Percentiles rank a stretch among this genome's conserved stretches.
Conservation (phyloP, 2,888 invertebrate species). For the Magallana nippona region DNA sequence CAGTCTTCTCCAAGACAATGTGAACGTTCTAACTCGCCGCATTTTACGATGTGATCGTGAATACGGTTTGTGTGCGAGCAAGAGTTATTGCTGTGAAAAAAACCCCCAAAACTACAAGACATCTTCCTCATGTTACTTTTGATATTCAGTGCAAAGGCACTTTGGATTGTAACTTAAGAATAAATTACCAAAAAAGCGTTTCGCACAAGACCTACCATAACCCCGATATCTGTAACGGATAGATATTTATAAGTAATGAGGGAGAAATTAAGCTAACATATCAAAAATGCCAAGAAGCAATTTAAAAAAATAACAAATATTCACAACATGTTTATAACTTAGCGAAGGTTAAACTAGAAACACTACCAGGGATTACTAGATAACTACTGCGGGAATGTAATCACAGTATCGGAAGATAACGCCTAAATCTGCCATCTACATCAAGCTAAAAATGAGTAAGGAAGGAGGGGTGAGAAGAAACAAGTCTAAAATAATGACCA, state of each 20-base stretch:
- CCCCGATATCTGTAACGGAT: background rate
- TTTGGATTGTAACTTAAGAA: background rate
- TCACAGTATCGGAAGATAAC: background rate
- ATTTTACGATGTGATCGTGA: too few species aligned
- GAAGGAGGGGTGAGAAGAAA: background rate
- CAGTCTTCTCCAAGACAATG: too few species aligned
- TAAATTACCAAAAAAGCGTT: background rate
- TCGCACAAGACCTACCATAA: background rate
- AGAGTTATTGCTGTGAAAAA: background rate
- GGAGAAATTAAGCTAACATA: background rate
- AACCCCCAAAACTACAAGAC: background rate
- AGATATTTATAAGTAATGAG: background rate
- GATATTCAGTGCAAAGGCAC: slow-evolving; percentile 19
- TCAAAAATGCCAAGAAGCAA: slow-evolving; percentile 14
- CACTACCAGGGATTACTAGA: background rate
- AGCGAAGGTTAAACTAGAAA: background rate
- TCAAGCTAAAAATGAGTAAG: background rate
- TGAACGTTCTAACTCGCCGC: too few species aligned
- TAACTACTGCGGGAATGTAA: background rate
- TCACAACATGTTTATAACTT: background rate
- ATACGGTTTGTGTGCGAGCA: background rate
- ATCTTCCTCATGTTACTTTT: slow-evolving; percentile 6
- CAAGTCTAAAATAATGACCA: slow-evolving; percentile 8
- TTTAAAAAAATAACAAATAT: background rate
- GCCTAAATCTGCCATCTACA: background rate